Evolutionary conservation across 2,113 vertebrate species (phyloP), one percentile per base, ranked within the genome.

Genomic region (Odontesthes bonariensis): DNA sequence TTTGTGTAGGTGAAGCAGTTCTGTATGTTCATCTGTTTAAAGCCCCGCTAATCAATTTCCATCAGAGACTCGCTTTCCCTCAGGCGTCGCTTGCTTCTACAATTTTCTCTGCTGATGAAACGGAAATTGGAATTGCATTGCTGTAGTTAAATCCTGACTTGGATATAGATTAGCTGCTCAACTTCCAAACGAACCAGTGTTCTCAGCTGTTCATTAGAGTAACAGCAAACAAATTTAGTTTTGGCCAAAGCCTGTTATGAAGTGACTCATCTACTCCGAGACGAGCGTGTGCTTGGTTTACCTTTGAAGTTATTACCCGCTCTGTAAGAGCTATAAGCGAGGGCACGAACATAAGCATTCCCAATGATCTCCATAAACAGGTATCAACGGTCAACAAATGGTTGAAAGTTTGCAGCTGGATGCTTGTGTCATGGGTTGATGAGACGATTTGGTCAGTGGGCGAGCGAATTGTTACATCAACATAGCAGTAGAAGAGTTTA

Each of bases 31-130:
- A 23, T 55, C 40, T 56, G 35, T 57, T 75, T 79, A 73, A 71
- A 85, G 73, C 51, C 68, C 44, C 44, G 3, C 69, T 63, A 64
- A 85, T 86, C 83, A 75, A 83, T 84, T 76, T 73, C 80, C 73
- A 84, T 79, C 82, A 72, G 73, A 40, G 54, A 56, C 53, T 54
- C 27, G 22, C 56, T 70, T 47, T 59, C 51, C 70, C 73, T 56
- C 71, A 35, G 68, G 80, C 55, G 0, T 79, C 60, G 64, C 54
- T 73, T 77, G 63, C 75, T 76, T 81, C 76, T 80, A 72, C 33
- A 61, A 59, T 77, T 77, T 69, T 73, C 52, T 54, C 68, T 31
- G 64, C 44, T 11, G 16, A 79, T 22, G 27, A 67, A 57, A 11
- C 8, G n/a, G 46, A 79, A 79, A 64, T 66, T 35, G 17, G 17